A percentile compares a stretch with the other conserved stretches of the same genome.
Conservation (phyloP, 2,113 vertebrate species). For the Echinops telfairi region DNA sequence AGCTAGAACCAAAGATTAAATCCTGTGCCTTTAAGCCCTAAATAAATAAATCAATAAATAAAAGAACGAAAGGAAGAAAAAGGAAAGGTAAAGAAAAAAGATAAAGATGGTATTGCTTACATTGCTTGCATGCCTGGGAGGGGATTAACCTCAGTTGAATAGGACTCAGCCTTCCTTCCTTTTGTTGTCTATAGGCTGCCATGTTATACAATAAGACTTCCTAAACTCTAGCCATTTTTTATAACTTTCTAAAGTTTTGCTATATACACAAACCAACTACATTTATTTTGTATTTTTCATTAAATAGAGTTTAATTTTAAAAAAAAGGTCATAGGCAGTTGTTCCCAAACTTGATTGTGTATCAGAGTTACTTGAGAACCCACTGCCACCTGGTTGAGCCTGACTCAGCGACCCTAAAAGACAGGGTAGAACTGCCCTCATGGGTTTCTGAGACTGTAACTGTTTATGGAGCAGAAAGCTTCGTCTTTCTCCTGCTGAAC, state of each 20-base stretch:
- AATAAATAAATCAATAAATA: background rate
- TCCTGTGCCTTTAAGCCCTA: background rate
- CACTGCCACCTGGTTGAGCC: too few species aligned
- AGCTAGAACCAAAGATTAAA: background rate
- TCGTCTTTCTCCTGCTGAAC: too few species aligned
- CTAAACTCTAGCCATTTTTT: background rate
- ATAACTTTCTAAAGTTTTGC: background rate
- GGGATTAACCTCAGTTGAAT: background rate
- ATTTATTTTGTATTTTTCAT: constrained; percentile 2
- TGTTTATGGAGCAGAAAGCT: too few species aligned
- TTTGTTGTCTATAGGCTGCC: background rate
- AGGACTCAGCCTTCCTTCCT: background rate
- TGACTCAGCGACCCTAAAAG: too few species aligned
- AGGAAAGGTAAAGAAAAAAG: background rate
- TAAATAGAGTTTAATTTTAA: background rate
- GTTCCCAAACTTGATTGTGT: background rate
- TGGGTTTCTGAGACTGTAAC: too few species aligned
- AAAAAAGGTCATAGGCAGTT: background rate
- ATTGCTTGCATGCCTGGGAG: background rate
- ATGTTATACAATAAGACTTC: rapidly evolving
- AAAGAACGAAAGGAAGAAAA: background rate
- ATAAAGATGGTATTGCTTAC: background rate
- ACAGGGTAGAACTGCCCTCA: too few species aligned
- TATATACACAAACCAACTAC: background rate
- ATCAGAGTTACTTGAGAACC: background rate